Percentiles rank a stretch among this genome's conserved stretches.
Conservation (phyloP, 2,113 vertebrate species). For the Rattus rattus region DNA sequence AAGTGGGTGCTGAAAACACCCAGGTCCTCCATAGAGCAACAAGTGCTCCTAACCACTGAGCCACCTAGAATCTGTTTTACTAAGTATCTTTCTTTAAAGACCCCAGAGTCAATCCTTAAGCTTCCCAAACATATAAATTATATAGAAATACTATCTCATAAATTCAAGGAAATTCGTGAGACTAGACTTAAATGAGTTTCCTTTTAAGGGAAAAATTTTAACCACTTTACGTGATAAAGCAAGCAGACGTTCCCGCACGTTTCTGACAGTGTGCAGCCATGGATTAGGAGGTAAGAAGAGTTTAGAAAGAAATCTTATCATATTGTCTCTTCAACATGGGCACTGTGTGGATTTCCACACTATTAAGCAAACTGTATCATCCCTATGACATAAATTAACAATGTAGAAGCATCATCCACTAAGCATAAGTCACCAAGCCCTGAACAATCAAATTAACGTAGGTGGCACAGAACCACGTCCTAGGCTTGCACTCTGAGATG, state of each 20-base stretch:
- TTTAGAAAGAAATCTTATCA: background rate
- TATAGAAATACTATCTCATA: background rate
- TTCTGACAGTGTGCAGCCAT: background rate
- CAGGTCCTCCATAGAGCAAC: background rate
- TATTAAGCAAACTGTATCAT: background rate
- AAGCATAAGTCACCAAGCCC: background rate
- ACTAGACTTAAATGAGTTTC: background rate
- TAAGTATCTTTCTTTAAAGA: constrained; percentile 22
- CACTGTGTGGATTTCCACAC: background rate
- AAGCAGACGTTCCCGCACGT: background rate
- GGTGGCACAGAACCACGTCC: background rate
- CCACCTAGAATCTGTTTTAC: background rate
- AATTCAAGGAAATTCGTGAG: background rate
- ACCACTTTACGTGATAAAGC: background rate
- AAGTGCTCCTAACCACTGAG: background rate
- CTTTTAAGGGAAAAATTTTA: background rate
- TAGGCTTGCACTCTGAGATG: background rate
- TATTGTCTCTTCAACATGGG: background rate
- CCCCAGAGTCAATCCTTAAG: background rate
- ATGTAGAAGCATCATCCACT: background rate
- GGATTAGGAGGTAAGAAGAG: background rate
- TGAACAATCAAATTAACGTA: background rate
- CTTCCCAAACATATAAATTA: background rate
- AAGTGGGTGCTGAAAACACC: background rate
- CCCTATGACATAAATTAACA: background rate